Base-by-base conservation (phyloP, 2,113 vertebrate genomes). In the Epinephelus fuscoguttatus region DNA sequence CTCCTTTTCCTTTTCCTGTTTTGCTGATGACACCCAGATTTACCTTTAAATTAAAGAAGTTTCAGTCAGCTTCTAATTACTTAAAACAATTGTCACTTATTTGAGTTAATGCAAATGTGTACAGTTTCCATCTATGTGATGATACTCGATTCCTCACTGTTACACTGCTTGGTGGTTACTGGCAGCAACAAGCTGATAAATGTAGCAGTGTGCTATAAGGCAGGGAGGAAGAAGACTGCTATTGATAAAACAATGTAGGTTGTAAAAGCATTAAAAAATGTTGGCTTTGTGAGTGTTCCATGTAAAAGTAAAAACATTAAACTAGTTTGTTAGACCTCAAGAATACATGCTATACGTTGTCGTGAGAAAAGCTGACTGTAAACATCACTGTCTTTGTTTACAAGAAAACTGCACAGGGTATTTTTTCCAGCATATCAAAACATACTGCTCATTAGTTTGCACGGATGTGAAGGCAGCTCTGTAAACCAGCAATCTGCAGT, bases 401-500 rank as follows among this genome's bases (percentile, higher is more conserved):
- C n/a, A 56, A 47, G 18, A 49, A 45, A 61, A 13, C 21, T 63
- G n/a, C 49, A 23, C 49, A 15, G 50, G 49, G 67, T 37, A 4
- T 69, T 45, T 71, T 53, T 47, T 37, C 19, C 18, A 67, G 57
- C 45, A 78, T 33, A 74, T 73, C 14, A 21, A 67, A 63, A 33
- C 59, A 72, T 23, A 68, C 49, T 70, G 72, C 49, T 81, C 52
- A 53, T 64, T 88, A 69, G 69, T 80, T 73, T 53, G 27, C 12
- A 56, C 64, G 59, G 55, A 69, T 69, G 45, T 33, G 50, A 64
- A 63, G 37, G 61, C 62, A 53, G 23, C 23, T 61, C 23, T 73
- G 52, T 45, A 70, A 81, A 60, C 60, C 53, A 68, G 73, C 64
- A 75, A 79, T 66, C 82, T 70, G 75, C 75, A 62, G 69, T 50